phyloP scores from a whole-genome alignment of 2,113 vertebrate genomes.

The Numida meleagris region DNA sequence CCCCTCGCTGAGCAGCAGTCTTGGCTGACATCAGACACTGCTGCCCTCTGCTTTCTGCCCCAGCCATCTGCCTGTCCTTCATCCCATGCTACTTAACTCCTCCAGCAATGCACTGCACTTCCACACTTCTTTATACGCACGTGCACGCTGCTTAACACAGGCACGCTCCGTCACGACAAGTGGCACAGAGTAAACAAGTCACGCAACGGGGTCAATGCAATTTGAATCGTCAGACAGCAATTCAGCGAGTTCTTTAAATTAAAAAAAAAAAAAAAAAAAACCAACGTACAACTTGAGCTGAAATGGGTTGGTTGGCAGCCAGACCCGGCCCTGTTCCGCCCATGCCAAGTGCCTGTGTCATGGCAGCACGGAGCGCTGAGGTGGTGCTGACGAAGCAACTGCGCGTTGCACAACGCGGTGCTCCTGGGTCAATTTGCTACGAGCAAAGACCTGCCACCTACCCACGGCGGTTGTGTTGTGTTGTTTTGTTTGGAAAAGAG shows the following conservation, averaged over 20 bases:
- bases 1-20: background rate
- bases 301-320: background rate
- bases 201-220: accelerated
- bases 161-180: background rate
- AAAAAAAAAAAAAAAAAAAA: background rate
- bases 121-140: accelerated
- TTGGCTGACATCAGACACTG: background rate
- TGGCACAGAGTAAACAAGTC: no score
- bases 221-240: background rate
- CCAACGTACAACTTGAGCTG: accelerated
- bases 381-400: slow-evolving; percentile 38
- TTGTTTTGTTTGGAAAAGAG: no score
- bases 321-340: background rate
- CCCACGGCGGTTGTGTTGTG: background rate
- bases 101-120: background rate
- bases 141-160: background rate
- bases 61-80: background rate
- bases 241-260: accelerated
- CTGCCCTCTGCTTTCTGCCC: background rate
- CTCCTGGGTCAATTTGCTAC: slow-evolving; percentile 19
- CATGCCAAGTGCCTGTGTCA: slow-evolving; percentile 19
- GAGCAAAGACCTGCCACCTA: slow-evolving; percentile 44
- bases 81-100: background rate
- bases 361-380: background rate
- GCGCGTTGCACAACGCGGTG: slow-evolving; percentile 37